Base-by-base conservation (phyloP, 1,140 invertebrate species). In the Macrobrachium nipponense region DNA sequence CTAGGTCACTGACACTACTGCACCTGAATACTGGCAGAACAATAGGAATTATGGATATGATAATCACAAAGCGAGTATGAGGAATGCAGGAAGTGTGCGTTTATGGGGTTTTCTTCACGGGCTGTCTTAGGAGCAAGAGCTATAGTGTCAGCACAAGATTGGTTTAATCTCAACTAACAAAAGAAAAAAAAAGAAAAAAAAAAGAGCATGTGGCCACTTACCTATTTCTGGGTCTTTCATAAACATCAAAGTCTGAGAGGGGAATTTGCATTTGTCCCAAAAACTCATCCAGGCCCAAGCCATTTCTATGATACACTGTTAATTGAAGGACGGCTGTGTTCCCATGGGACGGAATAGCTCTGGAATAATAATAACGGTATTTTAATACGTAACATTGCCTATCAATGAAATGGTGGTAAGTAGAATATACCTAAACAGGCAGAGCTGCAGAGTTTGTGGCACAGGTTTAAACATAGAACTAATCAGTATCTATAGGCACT, bases 241-340 rank as follows among this genome's bases (percentile, higher is more conserved):
- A 97, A 17, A 96, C 94, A 91, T 98, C 96, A 91, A 98, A 95
- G 89, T 95, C 95, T 90, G 95, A 94, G 86, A 98, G 93, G 59
- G 97, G 96, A 89, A 98, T 93, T 89, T 93, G 93, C 77, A 95
- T 93, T 91, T 95, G 95, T 84, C 97, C 97, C 83, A 98, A 92
- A 93, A 98, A 98, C 91, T 98, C 97, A 92, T 98, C 97, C 17
- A 96, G 93, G 59, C 96, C 96, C 77, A 98, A 91, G 90, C 96
- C 95, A 90, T 97, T 98, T 88, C 96, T 94, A 92, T 98, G 96
- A 85, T 97, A 93, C 14, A 95, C 95, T 77, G 96, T 97, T 44
- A 98, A 92, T 27, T 95, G 92, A 82, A 98, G 94, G 91, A 96
- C 95, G 43, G 96, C 95, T 23, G 94, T 96, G 91, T 97, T 98